A percentile compares a stretch with the other conserved stretches of the same genome.
phyloP scores from a whole-genome alignment of 2,797 vertebrate species.

The Sebastes nivosus region DNA sequence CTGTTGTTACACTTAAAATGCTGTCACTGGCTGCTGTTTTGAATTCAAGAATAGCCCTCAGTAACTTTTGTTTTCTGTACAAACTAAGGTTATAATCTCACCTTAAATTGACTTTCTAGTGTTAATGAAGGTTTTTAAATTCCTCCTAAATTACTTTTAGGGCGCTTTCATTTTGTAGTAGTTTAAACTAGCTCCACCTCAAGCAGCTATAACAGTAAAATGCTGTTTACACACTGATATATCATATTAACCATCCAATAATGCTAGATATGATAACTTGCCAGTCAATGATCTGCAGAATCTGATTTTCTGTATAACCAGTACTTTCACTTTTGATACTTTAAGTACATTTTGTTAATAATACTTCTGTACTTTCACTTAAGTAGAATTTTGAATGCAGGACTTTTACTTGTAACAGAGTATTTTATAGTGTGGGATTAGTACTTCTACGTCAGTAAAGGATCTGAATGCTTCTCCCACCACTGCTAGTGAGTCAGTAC shows the following conservation, averaged over 20 bases:
- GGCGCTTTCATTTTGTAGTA: background rate
- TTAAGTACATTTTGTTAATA: no score
- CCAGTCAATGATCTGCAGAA: background rate
- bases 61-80: background rate
- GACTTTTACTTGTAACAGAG: background rate
- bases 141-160: no score
- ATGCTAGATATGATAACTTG: background rate
- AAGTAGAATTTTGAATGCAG: background rate
- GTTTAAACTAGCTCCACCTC: background rate
- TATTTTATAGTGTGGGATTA: background rate
- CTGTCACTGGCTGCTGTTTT: background rate
- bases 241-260: background rate
- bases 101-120: no score
- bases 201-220: background rate
- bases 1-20: background rate
- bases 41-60: background rate
- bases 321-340: background rate
- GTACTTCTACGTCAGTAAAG: background rate
- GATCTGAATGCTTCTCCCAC: background rate
- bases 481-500: background rate
- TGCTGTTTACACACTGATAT: background rate
- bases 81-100: no score
- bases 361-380: background rate
- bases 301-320: background rate
- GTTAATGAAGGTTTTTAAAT: no score